Evolutionary conservation across 2,888 invertebrate species (phyloP), one percentile per base, ranked within the genome.

Genomic region (Nineta flava): DNA sequence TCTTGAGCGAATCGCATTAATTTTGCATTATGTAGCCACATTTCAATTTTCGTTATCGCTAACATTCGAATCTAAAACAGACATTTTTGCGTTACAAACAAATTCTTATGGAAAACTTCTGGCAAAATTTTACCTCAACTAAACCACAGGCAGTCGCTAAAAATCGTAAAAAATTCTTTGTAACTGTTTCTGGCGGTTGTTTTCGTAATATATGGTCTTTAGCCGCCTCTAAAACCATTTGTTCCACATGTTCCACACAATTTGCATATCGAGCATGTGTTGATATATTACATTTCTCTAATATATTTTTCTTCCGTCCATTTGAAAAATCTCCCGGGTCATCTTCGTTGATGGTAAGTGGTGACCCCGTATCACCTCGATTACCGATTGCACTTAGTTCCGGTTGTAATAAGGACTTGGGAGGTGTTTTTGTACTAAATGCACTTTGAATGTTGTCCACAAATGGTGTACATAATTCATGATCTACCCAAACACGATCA

Each of bases 11-110:
- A 81, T 59, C 90, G 82, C 73, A 88, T 87, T 49, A 94, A 69
- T 74, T 96, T 97, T 53, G 94, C 93, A 63, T 95, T 95, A 65
- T 94, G 93, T 51, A 96, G 73, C 95, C 95, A 96, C 57, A 85
- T 79, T 65, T 96, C 96, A 16, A 96, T 72, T 1, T 87, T 80
- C 1, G 83, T 79, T 1, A 85, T 82, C 0, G 86, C 82, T 48
- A 85, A 77, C 59, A 83, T 76, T 17, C 92, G 75, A 54, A 92
- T 83, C 74, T 74, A 59, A 55, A 56, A 48, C 10, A 19, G 42
- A 21, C 19, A 21, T 32, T 26, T 47, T 2, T 34, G 1, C 40
- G 9, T 26, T n/a, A 13, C 9, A 16, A 21, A 9, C n/a, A 64
- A 58, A 13, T 65, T 62, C 63, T 64, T 9, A 66, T 53, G 2